Percentiles rank a stretch among this genome's conserved stretches.
Conservation (phyloP, 2,113 vertebrate species). For the human region DNA sequence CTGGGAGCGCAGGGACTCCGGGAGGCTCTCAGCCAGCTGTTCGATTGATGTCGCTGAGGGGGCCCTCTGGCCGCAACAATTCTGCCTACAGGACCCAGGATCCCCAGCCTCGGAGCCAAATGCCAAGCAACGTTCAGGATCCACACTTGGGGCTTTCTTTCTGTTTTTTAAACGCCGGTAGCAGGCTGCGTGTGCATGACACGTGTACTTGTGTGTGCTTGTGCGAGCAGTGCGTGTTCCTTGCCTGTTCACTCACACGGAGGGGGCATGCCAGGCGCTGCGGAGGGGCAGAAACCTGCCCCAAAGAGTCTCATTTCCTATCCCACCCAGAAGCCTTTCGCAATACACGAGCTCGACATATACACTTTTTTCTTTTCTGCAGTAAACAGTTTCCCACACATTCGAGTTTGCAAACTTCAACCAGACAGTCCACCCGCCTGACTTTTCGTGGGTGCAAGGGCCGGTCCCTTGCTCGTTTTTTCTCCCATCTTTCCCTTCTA, state of each 20-base stretch:
- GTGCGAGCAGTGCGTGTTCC: background rate
- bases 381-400: background rate
- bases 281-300: background rate
- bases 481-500: constrained; percentile 33
- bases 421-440: background rate
- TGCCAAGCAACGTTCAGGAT: background rate
- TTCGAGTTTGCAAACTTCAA: constrained; percentile 15
- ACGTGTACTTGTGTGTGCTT: background rate
- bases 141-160: background rate
- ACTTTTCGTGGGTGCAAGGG: background rate
- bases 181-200: background rate
- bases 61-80: background rate
- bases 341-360: background rate
- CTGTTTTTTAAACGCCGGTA: background rate
- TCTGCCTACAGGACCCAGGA: background rate
- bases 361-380: background rate
- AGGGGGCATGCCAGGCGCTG: background rate
- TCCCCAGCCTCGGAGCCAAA: background rate
- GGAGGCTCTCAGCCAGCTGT: background rate
- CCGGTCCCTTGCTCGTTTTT: background rate
- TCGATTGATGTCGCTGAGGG: background rate
- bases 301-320: background rate
- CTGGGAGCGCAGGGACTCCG: background rate
- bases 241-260: background rate
- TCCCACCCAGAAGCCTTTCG: background rate